Conservation (phyloP, 37 sponge, comb jelly and placozoan species). For the Bolinopsis microptera region DNA sequence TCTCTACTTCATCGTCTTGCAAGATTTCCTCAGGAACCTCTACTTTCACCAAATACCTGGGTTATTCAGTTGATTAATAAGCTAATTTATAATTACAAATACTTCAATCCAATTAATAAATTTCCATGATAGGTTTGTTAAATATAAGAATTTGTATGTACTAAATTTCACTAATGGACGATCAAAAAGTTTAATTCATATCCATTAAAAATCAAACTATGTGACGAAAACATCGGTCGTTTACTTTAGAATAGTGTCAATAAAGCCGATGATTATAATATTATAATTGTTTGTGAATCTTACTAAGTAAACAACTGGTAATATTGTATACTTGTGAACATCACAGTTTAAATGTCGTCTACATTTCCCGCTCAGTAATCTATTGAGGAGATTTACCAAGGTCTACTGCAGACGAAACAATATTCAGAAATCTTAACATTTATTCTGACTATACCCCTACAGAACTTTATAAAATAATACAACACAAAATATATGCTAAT, state of each 20-base stretch:
- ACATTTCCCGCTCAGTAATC: slow-evolving; percentile 61
- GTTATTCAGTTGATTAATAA: background rate
- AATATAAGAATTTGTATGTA: no score
- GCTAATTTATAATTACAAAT: no score
- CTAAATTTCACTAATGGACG: no score
- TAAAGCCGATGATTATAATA: no score
- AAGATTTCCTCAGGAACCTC: slow-evolving; percentile 87
- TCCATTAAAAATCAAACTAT: no score
- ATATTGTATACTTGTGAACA: background rate
- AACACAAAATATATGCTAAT: background rate
- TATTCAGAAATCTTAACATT: no score
- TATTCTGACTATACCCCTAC: no score
- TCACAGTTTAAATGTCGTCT: background rate
- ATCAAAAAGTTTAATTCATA: no score
- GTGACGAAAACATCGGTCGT: no score
- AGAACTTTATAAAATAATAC: background rate
- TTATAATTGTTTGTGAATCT: background rate
- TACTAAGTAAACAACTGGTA: background rate
- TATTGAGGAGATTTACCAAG: slow-evolving; percentile 13
- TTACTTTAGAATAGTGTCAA: no score
- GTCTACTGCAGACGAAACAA: slow-evolving; percentile 50
- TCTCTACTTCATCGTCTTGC: slow-evolving; percentile 80
- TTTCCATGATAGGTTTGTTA: no score
- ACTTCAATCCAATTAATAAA: no score
- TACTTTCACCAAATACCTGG: slow-evolving; percentile 81